Evolutionary conservation across 2,888 invertebrate species (phyloP).

Genomic region (Alloplasta piceator): DNA sequence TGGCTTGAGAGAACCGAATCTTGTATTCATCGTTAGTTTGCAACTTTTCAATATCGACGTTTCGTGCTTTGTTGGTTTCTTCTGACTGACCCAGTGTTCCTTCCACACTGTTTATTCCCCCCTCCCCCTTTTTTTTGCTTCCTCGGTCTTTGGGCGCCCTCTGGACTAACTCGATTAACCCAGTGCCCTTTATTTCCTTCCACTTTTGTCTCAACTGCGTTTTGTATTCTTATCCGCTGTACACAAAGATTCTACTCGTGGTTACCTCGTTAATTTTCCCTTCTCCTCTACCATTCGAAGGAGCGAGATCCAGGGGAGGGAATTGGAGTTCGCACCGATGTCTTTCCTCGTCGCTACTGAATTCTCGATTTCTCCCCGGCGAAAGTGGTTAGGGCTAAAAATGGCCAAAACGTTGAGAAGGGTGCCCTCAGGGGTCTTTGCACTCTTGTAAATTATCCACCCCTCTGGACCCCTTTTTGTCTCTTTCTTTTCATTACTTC

Average conservation of each 20-base stretch:
- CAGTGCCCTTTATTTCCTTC: constrained; percentile 48
- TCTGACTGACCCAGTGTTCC: constrained; percentile 52
- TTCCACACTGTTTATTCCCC: constrained; percentile 8
- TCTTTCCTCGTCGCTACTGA: constrained; percentile 23
- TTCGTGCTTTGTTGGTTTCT: constrained; percentile 57
- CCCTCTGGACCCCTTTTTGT: constrained; percentile 43
- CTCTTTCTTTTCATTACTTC: constrained; percentile 27
- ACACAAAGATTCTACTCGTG: neutral
- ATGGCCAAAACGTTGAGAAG: constrained; percentile 48
- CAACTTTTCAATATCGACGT: constrained; percentile 13
- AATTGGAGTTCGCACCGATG: constrained; percentile 42
- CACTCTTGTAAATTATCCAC: constrained; percentile 44
- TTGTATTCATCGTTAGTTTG: neutral
- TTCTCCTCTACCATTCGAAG: constrained; percentile 13
- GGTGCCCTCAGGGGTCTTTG: constrained; percentile 48
- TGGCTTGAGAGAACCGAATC: too few relatives aligned
- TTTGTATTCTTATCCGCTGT: neutral
- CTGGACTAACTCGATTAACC: constrained; percentile 60
- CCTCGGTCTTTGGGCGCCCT: constrained; percentile 51
- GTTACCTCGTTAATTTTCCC: neutral
- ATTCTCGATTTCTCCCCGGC: constrained; percentile 38
- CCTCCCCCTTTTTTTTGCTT: constrained; percentile 30
- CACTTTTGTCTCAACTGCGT: constrained; percentile 19
- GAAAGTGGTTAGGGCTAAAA: neutral
- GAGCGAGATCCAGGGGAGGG: constrained; percentile 30